Evolutionary conservation across 2,888 invertebrate species (phyloP).

Genomic region (Cyaniris semiargus): DNA sequence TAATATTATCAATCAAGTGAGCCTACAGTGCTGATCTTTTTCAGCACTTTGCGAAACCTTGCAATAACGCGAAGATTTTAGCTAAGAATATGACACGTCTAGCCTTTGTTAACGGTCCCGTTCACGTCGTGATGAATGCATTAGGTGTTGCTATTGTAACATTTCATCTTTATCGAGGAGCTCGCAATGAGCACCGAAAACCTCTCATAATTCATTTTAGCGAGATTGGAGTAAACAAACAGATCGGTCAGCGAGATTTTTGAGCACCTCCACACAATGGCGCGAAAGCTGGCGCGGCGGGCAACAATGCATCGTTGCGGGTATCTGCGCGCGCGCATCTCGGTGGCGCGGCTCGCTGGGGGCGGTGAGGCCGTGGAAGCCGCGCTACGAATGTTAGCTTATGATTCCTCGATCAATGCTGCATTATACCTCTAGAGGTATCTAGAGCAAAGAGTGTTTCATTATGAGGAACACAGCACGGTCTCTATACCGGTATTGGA

Average conservation of each 20-base stretch:
- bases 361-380: constrained; percentile 68
- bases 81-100: neutral
- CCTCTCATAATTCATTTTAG: constrained; percentile 52
- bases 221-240: constrained; percentile 71
- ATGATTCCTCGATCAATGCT: constrained; percentile 28
- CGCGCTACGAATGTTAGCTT: constrained; percentile 35
- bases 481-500: neutral
- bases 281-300: constrained; percentile 77
- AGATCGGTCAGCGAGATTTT: constrained; percentile 69
- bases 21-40: neutral
- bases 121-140: neutral
- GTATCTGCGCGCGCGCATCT: constrained; percentile 72
- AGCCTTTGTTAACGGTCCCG: neutral
- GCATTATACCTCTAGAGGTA: neutral
- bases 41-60: neutral
- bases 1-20: neutral
- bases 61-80: neutral
- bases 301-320: constrained; percentile 73
- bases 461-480: neutral
- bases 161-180: constrained; percentile 14
- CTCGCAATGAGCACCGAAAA: constrained; percentile 27
- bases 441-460: neutral
- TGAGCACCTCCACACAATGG: constrained; percentile 73
- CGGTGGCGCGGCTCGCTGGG: constrained; percentile 74
- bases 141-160: neutral